phyloP scores from a whole-genome alignment of 2,888 invertebrate species.

The Conomelus anceps region DNA sequence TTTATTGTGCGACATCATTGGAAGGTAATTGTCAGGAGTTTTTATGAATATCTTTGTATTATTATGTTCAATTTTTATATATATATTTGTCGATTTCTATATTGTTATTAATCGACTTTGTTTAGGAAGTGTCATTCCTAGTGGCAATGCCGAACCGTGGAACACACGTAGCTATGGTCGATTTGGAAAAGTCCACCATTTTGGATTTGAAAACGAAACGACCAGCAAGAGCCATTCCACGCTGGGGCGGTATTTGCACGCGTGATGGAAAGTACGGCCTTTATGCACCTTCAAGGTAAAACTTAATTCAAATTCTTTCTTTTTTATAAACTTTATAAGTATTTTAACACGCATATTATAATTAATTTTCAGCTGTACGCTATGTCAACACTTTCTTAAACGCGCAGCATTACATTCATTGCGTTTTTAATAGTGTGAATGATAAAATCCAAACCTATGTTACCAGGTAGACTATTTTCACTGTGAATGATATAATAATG shows the following conservation, averaged over 20 bases:
- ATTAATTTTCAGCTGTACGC: too few relatives aligned
- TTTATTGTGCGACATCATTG: too few relatives aligned
- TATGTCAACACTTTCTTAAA: too few relatives aligned
- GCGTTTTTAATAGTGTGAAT: too few relatives aligned
- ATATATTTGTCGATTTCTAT: background rate
- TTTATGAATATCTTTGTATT: too few relatives aligned
- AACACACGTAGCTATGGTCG: constrained; percentile 79
- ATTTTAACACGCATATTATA: too few relatives aligned
- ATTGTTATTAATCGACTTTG: background rate
- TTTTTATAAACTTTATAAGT: background rate
- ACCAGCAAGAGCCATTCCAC: constrained; percentile 75
- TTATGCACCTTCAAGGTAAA: constrained; percentile 73
- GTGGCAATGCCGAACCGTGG: constrained; percentile 79
- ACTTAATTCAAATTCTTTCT: background rate
- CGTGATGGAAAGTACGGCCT: constrained; percentile 83
- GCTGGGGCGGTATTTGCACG: constrained; percentile 88
- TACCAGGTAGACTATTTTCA: too few relatives aligned
- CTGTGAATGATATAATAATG: too few relatives aligned
- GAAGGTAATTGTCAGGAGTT: too few relatives aligned
- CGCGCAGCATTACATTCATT: too few relatives aligned
- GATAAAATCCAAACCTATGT: too few relatives aligned
- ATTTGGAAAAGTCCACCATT: constrained; percentile 83
- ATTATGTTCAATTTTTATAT: background rate
- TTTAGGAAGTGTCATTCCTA: constrained; percentile 64
- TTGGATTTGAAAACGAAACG: constrained; percentile 84